Percentiles rank a stretch among this genome's conserved stretches.
These are phyloP conservation scores for Lasiommata megera DNA, from an alignment of 2,888 invertebrate species.

Conservation along the genomic window DNA sequence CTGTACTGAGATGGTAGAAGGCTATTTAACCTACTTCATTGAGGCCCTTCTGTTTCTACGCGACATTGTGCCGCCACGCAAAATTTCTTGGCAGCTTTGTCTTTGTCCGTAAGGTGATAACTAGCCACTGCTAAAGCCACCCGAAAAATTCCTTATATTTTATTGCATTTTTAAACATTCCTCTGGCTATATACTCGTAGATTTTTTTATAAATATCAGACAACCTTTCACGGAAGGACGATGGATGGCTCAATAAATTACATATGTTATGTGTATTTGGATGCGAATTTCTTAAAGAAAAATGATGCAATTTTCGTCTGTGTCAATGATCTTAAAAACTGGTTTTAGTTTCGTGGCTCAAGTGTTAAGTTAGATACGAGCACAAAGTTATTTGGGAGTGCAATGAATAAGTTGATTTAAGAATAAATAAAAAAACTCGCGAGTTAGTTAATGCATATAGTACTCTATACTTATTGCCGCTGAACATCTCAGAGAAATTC, in stretches of 20 bases:
- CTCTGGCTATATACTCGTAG: background rate
- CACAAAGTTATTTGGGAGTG: background rate
- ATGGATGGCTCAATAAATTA: constrained; percentile 55
- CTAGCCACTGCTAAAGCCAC: no score
- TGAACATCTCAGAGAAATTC: no score
- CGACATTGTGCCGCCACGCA: no score
- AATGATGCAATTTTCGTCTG: constrained; percentile 64
- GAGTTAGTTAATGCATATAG: no score
- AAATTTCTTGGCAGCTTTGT: no score
- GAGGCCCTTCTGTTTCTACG: no score
- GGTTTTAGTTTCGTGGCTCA: constrained; percentile 42
- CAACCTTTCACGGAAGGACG: constrained; percentile 12
- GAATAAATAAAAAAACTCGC: no score
- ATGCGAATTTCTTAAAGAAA: constrained; percentile 42
- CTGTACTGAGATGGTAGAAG: no score
- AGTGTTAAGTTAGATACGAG: constrained; percentile 18
- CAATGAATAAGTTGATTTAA: background rate
- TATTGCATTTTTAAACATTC: background rate
- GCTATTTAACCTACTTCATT: no score
- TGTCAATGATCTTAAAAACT: constrained; percentile 61
- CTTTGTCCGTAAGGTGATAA: no score
- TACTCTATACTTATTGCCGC: no score
- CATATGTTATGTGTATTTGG: constrained; percentile 46
- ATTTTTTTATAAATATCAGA: background rate
- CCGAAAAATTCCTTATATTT: no score